A percentile compares a stretch with the other conserved stretches of the same genome.
Conservation (phyloP, 2,113 vertebrate genomes). For the Nothoprocta perdicaria region DNA sequence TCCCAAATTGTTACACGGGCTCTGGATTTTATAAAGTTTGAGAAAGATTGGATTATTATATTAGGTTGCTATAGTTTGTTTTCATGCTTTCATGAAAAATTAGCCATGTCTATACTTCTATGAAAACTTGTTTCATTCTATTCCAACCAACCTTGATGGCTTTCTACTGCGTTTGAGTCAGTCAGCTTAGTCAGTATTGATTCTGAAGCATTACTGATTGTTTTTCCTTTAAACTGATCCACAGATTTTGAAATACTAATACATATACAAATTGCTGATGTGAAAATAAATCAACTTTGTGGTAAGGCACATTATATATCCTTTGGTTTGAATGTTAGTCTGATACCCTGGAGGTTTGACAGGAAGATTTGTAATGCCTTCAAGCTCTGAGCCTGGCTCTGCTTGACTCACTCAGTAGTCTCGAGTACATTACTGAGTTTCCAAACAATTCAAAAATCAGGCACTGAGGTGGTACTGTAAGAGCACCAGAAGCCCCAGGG, state of each 20-base stretch:
- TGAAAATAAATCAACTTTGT: background rate
- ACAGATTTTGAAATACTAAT: conserved; percentile 34
- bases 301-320: background rate
- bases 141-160: background rate
- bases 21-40: background rate
- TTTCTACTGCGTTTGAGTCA: background rate
- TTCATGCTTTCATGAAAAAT: background rate
- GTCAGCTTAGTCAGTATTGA: background rate
- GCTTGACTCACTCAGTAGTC: background rate
- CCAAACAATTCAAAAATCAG: background rate
- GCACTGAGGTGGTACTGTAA: background rate
- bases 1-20: background rate
- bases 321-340: background rate
- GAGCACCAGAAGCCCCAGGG: background rate
- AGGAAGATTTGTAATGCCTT: background rate
- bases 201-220: background rate
- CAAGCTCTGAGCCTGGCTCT: background rate
- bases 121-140: background rate
- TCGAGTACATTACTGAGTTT: background rate
- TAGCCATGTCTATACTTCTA: background rate
- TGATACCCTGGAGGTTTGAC: background rate
- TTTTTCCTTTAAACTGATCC: conserved; percentile 4
- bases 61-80: background rate
- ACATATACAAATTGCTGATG: background rate
- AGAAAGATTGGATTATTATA: background rate